Percentiles rank a stretch among this genome's conserved stretches.
Evolutionary conservation across 2,113 vertebrate genomes (phyloP).

Genomic region (Psilopsiagon aurifrons): DNA sequence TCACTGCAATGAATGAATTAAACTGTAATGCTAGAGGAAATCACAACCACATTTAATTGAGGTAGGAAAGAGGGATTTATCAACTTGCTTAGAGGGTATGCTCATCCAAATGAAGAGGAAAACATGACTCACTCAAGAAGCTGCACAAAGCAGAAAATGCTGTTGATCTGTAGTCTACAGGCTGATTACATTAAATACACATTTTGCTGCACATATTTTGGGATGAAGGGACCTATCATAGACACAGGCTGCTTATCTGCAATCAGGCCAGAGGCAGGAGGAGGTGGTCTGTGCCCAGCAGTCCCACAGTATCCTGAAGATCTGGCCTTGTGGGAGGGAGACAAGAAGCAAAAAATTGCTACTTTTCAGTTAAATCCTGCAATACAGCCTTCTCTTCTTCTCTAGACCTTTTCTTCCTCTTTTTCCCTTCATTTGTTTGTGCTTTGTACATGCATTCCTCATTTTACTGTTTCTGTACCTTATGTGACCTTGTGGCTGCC

Average conservation of each 20-base stretch:
- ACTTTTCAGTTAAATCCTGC: not conserved
- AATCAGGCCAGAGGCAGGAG: not conserved
- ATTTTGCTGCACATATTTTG: not conserved
- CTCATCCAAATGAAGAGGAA: slow-evolving; percentile 38
- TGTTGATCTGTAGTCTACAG: not conserved
- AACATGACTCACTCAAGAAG: not conserved
- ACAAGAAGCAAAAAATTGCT: not conserved
- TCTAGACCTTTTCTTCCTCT: not conserved
- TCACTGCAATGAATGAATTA: not conserved
- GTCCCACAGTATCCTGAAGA: rapidly evolving
- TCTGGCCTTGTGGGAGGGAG: rapidly evolving
- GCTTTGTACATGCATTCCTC: not conserved
- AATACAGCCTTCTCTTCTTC: not conserved
- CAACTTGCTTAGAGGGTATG: slow-evolving; percentile 40
- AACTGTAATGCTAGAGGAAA: not conserved
- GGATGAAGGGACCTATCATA: not conserved
- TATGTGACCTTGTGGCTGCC: not conserved
- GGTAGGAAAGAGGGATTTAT: slow-evolving; percentile 52
- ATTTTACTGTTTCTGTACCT: not conserved
- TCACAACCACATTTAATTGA: slow-evolving; percentile 37
- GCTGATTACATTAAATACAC: not conserved
- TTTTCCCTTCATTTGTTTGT: not conserved
- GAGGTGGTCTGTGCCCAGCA: not conserved
- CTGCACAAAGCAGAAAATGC: not conserved
- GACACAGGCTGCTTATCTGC: not conserved